These are phyloP conservation scores for Caradrina clavipalpis DNA, from an alignment of 2,888 invertebrate species.

Conservation along the genomic window DNA sequence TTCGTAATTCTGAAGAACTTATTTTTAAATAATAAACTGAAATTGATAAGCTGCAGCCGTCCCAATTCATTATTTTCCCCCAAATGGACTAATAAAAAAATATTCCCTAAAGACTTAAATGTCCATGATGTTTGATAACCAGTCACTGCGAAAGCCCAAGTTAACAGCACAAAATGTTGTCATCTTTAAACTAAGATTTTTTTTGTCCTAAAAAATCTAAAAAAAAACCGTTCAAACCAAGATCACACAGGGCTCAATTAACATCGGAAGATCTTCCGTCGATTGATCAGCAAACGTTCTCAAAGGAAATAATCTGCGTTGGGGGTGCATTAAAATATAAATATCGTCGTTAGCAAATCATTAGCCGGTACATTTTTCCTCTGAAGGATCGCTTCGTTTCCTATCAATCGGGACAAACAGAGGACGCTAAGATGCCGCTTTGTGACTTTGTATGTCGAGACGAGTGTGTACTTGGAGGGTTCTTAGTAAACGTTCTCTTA, in stretches of 20 bases:
- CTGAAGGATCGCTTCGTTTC: slow-evolving; percentile 78
- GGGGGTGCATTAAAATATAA: slow-evolving; percentile 88
- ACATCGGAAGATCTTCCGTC: slow-evolving; percentile 65
- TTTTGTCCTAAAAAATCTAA: neutral
- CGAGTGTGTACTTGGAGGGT: neutral
- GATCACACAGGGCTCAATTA: slow-evolving; percentile 59
- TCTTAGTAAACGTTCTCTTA: too few species aligned
- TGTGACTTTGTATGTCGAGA: neutral
- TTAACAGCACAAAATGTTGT: neutral
- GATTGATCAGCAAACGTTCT: slow-evolving; percentile 78
- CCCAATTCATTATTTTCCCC: too few species aligned
- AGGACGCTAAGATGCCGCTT: slow-evolving; percentile 62
- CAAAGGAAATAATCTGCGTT: slow-evolving; percentile 89
- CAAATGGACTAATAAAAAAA: too few species aligned
- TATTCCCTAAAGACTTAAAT: too few species aligned
- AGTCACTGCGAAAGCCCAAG: too few species aligned
- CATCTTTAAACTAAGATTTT: neutral
- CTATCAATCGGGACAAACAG: slow-evolving; percentile 82
- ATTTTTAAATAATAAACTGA: too few species aligned
- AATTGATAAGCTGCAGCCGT: too few species aligned
- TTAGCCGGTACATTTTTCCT: slow-evolving; percentile 86
- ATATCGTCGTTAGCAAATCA: slow-evolving; percentile 91
- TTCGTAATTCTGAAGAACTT: too few species aligned
- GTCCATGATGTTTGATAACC: too few species aligned
- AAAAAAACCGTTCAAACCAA: slow-evolving; percentile 8